phyloP scores from a whole-genome alignment of 2,888 invertebrate species.

The Rotaria macrura region DNA sequence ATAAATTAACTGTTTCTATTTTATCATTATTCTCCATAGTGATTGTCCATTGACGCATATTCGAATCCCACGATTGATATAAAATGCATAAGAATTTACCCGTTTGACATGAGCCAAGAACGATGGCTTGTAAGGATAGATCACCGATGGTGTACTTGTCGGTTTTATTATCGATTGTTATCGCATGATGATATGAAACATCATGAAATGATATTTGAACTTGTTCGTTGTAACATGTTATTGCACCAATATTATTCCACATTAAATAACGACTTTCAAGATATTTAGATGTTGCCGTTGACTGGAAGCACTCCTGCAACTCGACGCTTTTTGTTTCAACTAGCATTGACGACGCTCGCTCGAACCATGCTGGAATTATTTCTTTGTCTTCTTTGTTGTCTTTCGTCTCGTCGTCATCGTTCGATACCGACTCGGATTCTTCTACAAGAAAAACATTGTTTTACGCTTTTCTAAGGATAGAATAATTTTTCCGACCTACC shows the following conservation, averaged over 20 bases:
- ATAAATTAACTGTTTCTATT: neutral
- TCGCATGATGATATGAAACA: neutral
- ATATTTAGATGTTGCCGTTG: slow-evolving; percentile 17
- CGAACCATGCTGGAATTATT: neutral
- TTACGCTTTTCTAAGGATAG: neutral
- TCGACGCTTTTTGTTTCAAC: neutral
- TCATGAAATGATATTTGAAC: slow-evolving; percentile 16
- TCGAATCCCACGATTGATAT: slow-evolving; percentile 13
- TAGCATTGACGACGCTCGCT: neutral
- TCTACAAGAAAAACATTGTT: neutral
- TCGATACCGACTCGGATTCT: neutral
- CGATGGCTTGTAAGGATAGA: neutral
- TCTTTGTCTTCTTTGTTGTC: neutral
- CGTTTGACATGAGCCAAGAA: neutral
- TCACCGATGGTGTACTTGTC: neutral
- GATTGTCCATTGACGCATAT: neutral
- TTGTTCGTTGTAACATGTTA: neutral
- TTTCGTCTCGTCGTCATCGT: neutral
- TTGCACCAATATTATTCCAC: neutral
- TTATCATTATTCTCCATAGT: neutral
- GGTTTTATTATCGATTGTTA: neutral
- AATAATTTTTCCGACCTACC: neutral
- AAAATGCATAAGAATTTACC: neutral
- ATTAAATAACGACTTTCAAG: neutral
- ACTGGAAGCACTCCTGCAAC: slow-evolving; percentile 2